These are phyloP conservation scores for Nestor notabilis DNA, from an alignment of 2,113 vertebrate genomes.

Conservation along the genomic window DNA sequence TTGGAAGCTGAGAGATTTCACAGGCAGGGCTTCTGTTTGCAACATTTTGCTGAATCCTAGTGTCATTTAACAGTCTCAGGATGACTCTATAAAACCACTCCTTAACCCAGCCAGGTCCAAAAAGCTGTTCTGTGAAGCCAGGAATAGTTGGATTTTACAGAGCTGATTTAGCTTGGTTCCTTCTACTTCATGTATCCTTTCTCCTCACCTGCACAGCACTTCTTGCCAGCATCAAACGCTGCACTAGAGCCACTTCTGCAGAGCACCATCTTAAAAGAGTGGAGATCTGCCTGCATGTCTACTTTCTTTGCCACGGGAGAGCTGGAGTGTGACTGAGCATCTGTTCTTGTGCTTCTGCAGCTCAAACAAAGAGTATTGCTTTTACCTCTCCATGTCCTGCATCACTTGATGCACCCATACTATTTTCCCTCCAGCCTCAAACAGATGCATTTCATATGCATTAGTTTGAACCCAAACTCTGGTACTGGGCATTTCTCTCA, in stretches of 20 bases:
- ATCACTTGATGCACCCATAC: background rate
- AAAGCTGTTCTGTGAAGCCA: background rate
- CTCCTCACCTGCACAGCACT: background rate
- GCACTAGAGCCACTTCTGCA: background rate
- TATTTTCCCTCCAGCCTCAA: background rate
- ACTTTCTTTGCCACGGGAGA: background rate
- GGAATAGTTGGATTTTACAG: background rate
- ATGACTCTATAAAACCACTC: background rate
- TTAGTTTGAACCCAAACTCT: background rate
- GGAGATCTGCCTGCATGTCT: background rate
- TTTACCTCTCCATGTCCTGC: background rate
- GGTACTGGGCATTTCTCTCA: background rate
- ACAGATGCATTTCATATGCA: accelerated
- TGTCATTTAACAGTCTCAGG: background rate
- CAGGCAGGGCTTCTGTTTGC: background rate
- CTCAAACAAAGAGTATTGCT: background rate
- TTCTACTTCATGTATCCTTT: background rate
- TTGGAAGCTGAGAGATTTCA: background rate
- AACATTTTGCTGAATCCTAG: background rate
- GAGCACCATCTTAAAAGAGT: background rate
- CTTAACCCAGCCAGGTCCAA: background rate
- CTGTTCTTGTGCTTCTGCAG: background rate
- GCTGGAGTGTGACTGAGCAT: background rate
- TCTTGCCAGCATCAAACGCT: background rate
- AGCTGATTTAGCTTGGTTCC: background rate